These are phyloP conservation scores for Timandra comae DNA, from an alignment of 2,888 invertebrate species.

Conservation along the genomic window DNA sequence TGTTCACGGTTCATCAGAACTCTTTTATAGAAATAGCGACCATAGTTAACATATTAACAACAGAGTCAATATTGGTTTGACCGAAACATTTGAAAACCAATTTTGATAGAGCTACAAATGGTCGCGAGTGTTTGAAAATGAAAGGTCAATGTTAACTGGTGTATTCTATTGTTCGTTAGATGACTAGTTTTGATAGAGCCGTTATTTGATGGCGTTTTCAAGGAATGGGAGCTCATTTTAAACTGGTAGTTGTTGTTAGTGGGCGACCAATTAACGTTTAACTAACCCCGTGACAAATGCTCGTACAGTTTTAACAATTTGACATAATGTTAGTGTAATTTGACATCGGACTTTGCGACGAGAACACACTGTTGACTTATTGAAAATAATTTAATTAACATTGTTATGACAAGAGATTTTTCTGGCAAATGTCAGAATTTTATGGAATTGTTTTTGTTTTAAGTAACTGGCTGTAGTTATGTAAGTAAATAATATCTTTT, in stretches of 20 bases:
- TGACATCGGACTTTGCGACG: slow-evolving; percentile 34
- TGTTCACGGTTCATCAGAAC: slow-evolving; percentile 59
- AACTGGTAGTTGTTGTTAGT: slow-evolving; percentile 37
- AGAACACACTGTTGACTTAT: neutral
- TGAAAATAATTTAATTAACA: slow-evolving; percentile 1
- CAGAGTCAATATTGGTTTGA: slow-evolving; percentile 60
- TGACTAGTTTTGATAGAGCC: slow-evolving; percentile 22
- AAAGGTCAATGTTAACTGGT: slow-evolving; percentile 26
- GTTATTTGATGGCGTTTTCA: neutral
- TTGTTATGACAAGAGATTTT: too few species aligned
- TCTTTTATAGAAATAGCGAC: slow-evolving; percentile 50
- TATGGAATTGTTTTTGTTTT: too few species aligned
- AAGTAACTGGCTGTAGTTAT: too few species aligned
- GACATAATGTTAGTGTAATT: slow-evolving; percentile 61
- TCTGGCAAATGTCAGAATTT: too few species aligned
- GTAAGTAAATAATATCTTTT: too few species aligned
- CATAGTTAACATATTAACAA: slow-evolving; percentile 63
- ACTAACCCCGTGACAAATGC: slow-evolving; percentile 70
- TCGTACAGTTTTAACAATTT: slow-evolving; percentile 75
- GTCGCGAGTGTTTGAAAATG: neutral
- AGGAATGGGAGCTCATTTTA: slow-evolving; percentile 20
- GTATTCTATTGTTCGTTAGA: slow-evolving; percentile 9
- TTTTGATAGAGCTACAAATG: slow-evolving; percentile 6
- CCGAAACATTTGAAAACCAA: slow-evolving; percentile 36
- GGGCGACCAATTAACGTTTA: slow-evolving; percentile 68